Evolutionary conservation across 1,140 invertebrate genomes (phyloP).

Genomic region (Cydia fagiglandana): DNA sequence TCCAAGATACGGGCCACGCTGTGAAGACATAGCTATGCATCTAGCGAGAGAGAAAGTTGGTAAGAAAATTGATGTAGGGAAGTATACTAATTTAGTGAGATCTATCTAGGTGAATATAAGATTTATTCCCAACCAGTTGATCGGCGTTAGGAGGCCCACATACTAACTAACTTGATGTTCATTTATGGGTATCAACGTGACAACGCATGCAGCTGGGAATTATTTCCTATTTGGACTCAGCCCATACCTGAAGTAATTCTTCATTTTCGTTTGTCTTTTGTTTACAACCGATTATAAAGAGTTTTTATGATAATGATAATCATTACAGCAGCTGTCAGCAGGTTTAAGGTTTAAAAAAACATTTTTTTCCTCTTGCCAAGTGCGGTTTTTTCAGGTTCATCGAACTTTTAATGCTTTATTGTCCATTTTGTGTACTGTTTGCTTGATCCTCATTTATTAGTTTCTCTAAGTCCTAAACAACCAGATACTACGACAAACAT

Average conservation of each 20-base stretch:
- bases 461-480: neutral
- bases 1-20: constrained; percentile 69
- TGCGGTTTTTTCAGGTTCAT: neutral
- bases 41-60: constrained; percentile 85
- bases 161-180: neutral
- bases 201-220: neutral
- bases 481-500: neutral
- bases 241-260: too few relatives aligned
- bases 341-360: too few relatives aligned
- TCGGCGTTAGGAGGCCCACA: neutral
- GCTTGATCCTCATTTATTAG: neutral
- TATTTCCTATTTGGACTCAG: neutral
- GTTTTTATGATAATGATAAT: too few relatives aligned
- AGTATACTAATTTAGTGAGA: neutral
- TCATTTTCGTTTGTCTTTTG: too few relatives aligned
- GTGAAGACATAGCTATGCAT: constrained; percentile 88
- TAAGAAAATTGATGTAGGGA: constrained; percentile 76
- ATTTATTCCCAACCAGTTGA: neutral
- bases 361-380: too few relatives aligned
- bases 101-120: too few relatives aligned
- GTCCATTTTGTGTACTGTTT: neutral
- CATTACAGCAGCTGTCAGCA: too few relatives aligned
- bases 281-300: too few relatives aligned
- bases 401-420: constrained; percentile 29
- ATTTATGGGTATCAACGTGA: too few relatives aligned